Percentiles rank a stretch among this genome's conserved stretches.
phyloP scores from a whole-genome alignment of 2,113 vertebrate species.

The Epinephelus fuscoguttatus region DNA sequence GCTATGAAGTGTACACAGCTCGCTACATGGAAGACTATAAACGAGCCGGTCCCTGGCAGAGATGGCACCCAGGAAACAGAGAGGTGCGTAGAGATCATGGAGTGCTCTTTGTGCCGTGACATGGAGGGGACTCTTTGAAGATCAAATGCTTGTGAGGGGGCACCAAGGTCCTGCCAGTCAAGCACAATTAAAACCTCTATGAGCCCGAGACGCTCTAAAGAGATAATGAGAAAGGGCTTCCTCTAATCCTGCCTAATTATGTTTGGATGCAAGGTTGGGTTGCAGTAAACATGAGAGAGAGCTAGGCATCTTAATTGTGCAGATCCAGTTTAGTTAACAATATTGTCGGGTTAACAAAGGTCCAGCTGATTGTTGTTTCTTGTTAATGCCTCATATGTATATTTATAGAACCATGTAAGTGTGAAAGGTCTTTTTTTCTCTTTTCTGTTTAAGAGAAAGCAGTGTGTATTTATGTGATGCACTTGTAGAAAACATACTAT shows the following conservation, averaged over 20 bases:
- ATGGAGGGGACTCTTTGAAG: slow-evolving; percentile 78
- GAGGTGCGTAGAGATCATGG: slow-evolving; percentile 43
- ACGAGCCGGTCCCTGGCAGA: slow-evolving; percentile 12
- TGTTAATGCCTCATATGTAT: neutral
- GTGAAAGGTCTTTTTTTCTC: neutral
- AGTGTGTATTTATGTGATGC: neutral
- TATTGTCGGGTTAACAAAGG: neutral
- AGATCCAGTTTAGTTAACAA: neutral
- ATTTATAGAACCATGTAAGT: neutral
- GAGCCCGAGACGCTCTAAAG: slow-evolving; percentile 70
- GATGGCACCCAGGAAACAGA: slow-evolving; percentile 36
- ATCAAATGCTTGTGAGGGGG: slow-evolving; percentile 74
- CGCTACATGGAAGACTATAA: slow-evolving; percentile 10
- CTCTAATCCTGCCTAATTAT: slow-evolving; percentile 81
- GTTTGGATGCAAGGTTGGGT: slow-evolving; percentile 70
- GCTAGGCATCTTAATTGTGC: neutral
- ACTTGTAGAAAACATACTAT: neutral
- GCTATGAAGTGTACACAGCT: slow-evolving; percentile 14
- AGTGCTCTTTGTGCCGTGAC: slow-evolving; percentile 62
- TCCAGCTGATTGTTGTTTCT: neutral
- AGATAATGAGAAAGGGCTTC: slow-evolving; percentile 78
- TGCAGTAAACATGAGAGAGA: slow-evolving; percentile 68
- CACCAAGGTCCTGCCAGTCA: slow-evolving; percentile 66
- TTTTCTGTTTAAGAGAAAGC: neutral
- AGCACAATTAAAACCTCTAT: slow-evolving; percentile 80